Conservation (phyloP, 1,140 invertebrate genomes). For the Coptotermes formosanus region DNA sequence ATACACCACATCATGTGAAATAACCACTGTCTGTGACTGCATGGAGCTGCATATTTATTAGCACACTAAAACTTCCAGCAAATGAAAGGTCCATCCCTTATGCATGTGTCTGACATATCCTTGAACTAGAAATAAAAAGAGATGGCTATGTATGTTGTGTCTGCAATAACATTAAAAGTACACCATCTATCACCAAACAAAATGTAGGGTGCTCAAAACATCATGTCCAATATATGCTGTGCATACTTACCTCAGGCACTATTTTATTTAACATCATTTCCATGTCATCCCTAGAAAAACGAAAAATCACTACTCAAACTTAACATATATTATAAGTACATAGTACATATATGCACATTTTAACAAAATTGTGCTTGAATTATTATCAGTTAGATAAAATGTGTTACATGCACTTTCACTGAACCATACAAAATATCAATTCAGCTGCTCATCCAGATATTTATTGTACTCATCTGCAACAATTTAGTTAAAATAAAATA, state of each 20-base stretch:
- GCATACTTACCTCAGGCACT: constrained; percentile 76
- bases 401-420: background rate
- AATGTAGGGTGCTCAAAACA: background rate
- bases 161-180: background rate
- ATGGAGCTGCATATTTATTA: background rate
- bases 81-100: background rate
- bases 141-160: background rate
- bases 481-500: too few relatives aligned
- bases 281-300: constrained; percentile 78
- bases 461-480: too few relatives aligned
- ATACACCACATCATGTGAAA: too few relatives aligned
- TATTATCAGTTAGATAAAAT: background rate
- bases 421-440: background rate
- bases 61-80: background rate
- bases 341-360: background rate
- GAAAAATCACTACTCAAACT: background rate
- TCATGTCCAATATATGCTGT: background rate
- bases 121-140: background rate
- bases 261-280: constrained; percentile 99
- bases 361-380: background rate
- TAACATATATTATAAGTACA: background rate
- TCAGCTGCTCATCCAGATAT: too few relatives aligned
- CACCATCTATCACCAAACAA: background rate
- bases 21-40: background rate
- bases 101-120: background rate